A percentile compares a stretch with the other conserved stretches of the same genome.
These are phyloP conservation scores for Lasioglossum baleicum DNA, from an alignment of 1,140 invertebrate genomes.

Conservation along the genomic window DNA sequence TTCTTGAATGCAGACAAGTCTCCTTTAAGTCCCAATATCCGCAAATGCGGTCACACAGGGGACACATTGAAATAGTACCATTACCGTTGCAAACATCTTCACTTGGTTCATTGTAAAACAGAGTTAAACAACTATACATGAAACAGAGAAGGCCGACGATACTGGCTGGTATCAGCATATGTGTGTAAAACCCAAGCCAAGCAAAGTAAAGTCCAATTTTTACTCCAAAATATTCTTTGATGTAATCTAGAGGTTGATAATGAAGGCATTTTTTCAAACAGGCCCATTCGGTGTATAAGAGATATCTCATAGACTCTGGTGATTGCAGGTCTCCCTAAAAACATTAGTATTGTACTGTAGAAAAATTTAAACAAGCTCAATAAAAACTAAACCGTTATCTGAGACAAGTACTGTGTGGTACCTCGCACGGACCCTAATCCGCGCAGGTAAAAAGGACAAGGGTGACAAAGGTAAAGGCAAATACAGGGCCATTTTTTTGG, in stretches of 20 bases:
- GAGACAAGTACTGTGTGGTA: too few species aligned
- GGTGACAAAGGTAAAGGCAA: background rate
- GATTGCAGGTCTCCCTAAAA: conserved; percentile 86
- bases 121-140: conserved; percentile 88
- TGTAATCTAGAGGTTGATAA: conserved; percentile 93
- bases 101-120: conserved; percentile 87
- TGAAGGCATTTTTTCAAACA: conserved; percentile 89
- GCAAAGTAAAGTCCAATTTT: conserved; percentile 97
- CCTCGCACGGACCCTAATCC: too few species aligned
- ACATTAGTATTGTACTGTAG: background rate
- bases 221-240: conserved; percentile 95
- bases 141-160: conserved; percentile 91
- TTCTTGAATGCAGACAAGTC: conserved; percentile 91
- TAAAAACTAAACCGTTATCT: too few species aligned
- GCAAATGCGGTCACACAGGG: conserved; percentile 91
- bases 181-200: conserved; percentile 98
- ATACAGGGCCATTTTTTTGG: too few species aligned
- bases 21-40: conserved; percentile 93
- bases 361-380: conserved; percentile 5
- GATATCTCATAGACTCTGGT: conserved; percentile 86
- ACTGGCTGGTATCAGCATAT: conserved; percentile 93
- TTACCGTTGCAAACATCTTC: conserved; percentile 89
- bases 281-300: conserved; percentile 93
- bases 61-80: conserved; percentile 87
- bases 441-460: too few species aligned